These are phyloP conservation scores for Caretta caretta DNA, from an alignment of 2,113 vertebrate genomes.

Conservation along the genomic window DNA sequence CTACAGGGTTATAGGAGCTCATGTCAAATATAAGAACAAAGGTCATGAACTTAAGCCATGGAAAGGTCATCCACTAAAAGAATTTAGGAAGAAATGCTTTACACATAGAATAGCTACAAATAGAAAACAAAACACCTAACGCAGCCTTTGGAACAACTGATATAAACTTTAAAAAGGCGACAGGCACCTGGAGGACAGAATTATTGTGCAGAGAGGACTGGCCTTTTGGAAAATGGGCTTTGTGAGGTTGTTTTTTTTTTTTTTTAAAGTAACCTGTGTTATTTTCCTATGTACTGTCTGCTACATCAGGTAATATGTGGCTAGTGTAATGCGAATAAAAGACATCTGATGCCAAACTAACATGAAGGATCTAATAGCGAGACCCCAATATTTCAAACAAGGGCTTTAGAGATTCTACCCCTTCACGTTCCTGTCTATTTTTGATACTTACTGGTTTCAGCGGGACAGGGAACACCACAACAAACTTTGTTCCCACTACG, in stretches of 20 bases:
- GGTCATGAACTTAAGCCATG: conserved; percentile 47
- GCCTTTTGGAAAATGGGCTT: conserved; percentile 66
- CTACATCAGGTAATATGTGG: background rate
- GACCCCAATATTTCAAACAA: conserved; percentile 35
- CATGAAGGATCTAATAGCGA: conserved; percentile 38
- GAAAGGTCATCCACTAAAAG: conserved; percentile 59
- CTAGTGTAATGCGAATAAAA: conserved; percentile 35
- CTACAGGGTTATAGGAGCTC: background rate
- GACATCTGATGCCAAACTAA: conserved; percentile 30
- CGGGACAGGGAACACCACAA: background rate
- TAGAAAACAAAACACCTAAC: conserved; percentile 59
- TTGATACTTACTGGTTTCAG: conserved; percentile 1
- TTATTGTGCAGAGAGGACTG: conserved; percentile 58
- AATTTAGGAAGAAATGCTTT: conserved; percentile 47
- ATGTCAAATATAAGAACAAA: conserved; percentile 37
- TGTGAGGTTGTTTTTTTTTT: background rate
- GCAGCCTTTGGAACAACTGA: conserved; percentile 57
- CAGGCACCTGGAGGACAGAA: conserved; percentile 60
- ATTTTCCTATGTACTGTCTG: conserved; percentile 27
- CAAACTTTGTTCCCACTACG: conserved; percentile 15
- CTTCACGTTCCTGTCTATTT: background rate
- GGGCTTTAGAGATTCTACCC: conserved; percentile 27
- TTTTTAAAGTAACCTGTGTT: conserved; percentile 33
- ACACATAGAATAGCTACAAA: conserved; percentile 16
- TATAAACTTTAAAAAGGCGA: conserved; percentile 65